Percentiles rank a stretch among this genome's conserved stretches.
phyloP scores from a whole-genome alignment of 2,113 vertebrate genomes.

The Marmota monax region DNA sequence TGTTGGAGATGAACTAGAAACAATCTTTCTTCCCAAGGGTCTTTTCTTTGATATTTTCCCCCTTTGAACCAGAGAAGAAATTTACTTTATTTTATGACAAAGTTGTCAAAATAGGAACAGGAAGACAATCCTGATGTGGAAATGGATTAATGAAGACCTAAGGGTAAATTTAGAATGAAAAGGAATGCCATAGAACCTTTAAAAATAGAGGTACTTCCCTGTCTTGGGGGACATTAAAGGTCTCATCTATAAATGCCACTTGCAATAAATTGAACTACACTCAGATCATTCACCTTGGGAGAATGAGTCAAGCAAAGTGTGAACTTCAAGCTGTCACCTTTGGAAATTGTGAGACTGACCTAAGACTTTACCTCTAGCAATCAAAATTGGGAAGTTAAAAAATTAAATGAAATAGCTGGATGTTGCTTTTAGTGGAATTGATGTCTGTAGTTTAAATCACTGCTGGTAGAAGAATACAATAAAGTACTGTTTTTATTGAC shows the following conservation, averaged over 20 bases:
- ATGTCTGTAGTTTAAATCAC: slow-evolving; percentile 53
- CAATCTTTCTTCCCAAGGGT: neutral
- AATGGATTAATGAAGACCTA: slow-evolving; percentile 51
- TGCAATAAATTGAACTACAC: slow-evolving; percentile 38
- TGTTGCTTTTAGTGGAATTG: slow-evolving; percentile 17
- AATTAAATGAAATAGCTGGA: slow-evolving; percentile 31
- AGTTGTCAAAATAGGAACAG: slow-evolving; percentile 23
- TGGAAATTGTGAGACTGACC: neutral
- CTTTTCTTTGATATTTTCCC: neutral
- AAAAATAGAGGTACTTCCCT: neutral
- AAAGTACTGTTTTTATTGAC: slow-evolving; percentile 20
- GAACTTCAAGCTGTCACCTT: slow-evolving; percentile 59
- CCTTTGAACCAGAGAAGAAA: neutral
- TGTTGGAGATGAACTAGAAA: neutral
- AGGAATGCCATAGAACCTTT: slow-evolving; percentile 29
- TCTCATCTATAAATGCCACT: slow-evolving; percentile 25
- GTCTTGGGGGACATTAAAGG: neutral
- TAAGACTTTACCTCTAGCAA: slow-evolving; percentile 55
- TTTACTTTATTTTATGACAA: slow-evolving; percentile 40
- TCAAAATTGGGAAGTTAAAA: slow-evolving; percentile 64
- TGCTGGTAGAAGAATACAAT: neutral
- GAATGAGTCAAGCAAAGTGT: slow-evolving; percentile 36
- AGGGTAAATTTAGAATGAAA: slow-evolving; percentile 45
- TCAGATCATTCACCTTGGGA: slow-evolving; percentile 61
- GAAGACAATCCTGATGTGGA: slow-evolving; percentile 9